Base-by-base conservation (phyloP, 2,888 invertebrate species). In the Silvanus unidentatus region DNA sequence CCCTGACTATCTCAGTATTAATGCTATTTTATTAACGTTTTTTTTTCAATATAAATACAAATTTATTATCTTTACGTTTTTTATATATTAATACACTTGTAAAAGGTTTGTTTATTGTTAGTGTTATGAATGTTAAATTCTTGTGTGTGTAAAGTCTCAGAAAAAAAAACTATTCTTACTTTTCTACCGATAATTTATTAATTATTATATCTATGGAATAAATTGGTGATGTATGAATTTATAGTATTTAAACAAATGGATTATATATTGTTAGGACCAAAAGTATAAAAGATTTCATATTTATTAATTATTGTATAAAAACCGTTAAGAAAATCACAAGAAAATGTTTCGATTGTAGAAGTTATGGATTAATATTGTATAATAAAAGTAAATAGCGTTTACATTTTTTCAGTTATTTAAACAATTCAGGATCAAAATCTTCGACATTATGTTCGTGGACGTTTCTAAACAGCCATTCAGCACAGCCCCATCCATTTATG, bases 381-480 rank as follows among this genome's bases (percentile, higher is more conserved):
- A n/a, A n/a, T n/a, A n/a, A n/a, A n/a, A 22, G 8, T 22, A 22
- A 22, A 22, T 22, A 22, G 22, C 8, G 22, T 22, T 22, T 22
- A 3, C 3, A 5, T 22, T 22, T 22, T 8, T 22, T 22, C 22
- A 22, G 8, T 5, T 22, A 5, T 22, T 22, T 22, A 22, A 5
- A 22, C 22, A 22, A 3, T 22, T 22, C n/a, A n/a, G n/a, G n/a
- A n/a, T n/a, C n/a, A n/a, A n/a, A n/a, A n/a, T n/a, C n/a, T 22
- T 22, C 22, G n/a, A 50, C 45, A 40, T 53, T 50, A 45, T 57
- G 60, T 41, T 67, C 62, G 48, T 53, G 42, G 6, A 70, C 59
- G 50, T 81, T 78, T 52, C 80, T 75, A 58, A 82, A 84, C 41
- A 80, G 76, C 77, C 82, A 82, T 61, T 85, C 84, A 0, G 78